These are phyloP conservation scores for Amphilophus citrinellus DNA, from an alignment of 2,113 vertebrate genomes.

Conservation along the genomic window DNA sequence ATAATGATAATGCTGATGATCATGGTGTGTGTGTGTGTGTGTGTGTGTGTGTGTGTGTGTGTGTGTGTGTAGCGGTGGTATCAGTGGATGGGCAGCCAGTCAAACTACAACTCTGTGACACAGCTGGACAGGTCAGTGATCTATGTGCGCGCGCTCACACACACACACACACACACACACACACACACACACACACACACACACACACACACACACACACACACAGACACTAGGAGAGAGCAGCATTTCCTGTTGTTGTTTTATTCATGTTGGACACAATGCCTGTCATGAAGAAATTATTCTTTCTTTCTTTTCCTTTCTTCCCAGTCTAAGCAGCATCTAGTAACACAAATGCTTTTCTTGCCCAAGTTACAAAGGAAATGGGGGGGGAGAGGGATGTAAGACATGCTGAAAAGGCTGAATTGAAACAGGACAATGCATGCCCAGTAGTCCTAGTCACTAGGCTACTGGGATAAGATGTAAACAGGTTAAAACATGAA, in stretches of 20 bases:
- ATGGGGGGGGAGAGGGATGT: not conserved
- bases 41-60: constrained; percentile 34
- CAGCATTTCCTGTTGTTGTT: constrained; percentile 59
- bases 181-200: too few relatives aligned
- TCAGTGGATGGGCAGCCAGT: constrained; percentile 93
- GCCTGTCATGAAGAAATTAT: constrained; percentile 7
- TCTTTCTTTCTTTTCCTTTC: constrained; percentile 13
- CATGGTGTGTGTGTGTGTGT: not conserved
- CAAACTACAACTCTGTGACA: constrained; percentile 96
- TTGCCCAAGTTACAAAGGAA: not conserved
- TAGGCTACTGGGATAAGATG: not conserved
- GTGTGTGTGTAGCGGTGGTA: constrained; percentile 84
- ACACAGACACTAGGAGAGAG: not conserved
- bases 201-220: too few relatives aligned
- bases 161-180: too few relatives aligned
- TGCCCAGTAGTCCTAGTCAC: not conserved
- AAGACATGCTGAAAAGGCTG: not conserved
- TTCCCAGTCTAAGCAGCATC: not conserved
- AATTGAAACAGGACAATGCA: constrained; percentile 1
- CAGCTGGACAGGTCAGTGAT: constrained; percentile 93
- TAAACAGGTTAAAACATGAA: not conserved
- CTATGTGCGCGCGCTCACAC: not conserved
- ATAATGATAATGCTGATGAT: not conserved
- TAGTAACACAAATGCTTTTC: not conserved
- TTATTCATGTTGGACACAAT: constrained; percentile 49